phyloP scores from a whole-genome alignment of 2,113 vertebrate genomes.

The Phaethon lepturus region DNA sequence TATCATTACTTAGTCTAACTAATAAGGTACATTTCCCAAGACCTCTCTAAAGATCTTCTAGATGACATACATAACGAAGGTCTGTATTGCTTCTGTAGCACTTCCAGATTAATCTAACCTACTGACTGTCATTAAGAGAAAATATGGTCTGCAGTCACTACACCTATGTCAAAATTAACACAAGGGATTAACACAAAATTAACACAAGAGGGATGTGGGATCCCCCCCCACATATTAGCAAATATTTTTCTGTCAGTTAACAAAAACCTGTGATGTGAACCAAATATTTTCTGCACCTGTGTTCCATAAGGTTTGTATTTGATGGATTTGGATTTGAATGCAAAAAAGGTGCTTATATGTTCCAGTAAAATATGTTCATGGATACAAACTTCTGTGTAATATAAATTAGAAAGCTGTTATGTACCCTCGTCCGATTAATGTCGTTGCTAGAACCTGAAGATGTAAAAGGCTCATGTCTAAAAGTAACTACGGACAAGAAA shows the following conservation, averaged over 20 bases:
- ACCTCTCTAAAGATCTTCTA: background rate
- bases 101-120: background rate
- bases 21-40: background rate
- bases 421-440: background rate
- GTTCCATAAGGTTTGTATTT: background rate
- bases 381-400: background rate
- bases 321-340: background rate
- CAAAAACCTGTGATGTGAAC: background rate
- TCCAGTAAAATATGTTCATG: background rate
- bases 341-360: background rate
- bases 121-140: background rate
- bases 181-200: background rate
- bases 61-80: background rate
- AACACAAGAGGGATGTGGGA: background rate
- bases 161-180: background rate
- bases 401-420: background rate
- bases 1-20: background rate
- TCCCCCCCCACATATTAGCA: background rate
- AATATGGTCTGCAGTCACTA: background rate
- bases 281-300: background rate
- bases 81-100: background rate
- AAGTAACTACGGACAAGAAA: background rate
- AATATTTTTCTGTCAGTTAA: background rate
- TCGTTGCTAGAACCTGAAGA: background rate
- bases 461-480: fast-evolving